These are phyloP conservation scores for Hecatera dysodea DNA, from an alignment of 2,888 invertebrate species.

Conservation along the genomic window DNA sequence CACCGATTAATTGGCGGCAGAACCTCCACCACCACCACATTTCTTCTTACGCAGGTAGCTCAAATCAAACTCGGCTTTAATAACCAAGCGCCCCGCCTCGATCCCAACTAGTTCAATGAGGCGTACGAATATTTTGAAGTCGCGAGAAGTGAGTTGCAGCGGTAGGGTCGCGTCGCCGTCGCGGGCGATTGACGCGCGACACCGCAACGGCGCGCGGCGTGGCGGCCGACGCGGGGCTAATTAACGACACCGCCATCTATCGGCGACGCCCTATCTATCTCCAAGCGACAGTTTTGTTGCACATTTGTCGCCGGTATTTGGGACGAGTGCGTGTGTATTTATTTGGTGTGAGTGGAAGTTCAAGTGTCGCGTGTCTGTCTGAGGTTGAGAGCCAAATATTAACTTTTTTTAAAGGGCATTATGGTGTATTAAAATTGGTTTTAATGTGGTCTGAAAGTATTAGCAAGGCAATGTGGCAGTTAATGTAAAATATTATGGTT, in stretches of 20 bases:
- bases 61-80: not conserved
- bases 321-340: conserved; percentile 57
- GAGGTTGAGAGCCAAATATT: conserved; percentile 32
- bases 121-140: conserved; percentile 41
- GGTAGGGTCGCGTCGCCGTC: conserved; percentile 67
- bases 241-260: conserved; percentile 87
- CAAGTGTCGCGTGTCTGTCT: conserved; percentile 35
- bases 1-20: not conserved
- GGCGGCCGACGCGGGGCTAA: conserved; percentile 78
- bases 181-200: conserved; percentile 80
- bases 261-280: conserved; percentile 87
- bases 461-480: not conserved
- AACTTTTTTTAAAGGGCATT: not conserved
- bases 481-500: not conserved
- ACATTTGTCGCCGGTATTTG: conserved; percentile 78
- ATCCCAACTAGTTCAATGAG: conserved; percentile 45
- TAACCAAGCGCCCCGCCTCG: conserved; percentile 22
- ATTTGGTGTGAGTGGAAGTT: conserved; percentile 48
- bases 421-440: not conserved
- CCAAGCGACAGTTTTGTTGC: conserved; percentile 74
- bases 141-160: conserved; percentile 57
- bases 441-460: not conserved
- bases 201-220: conserved; percentile 74
- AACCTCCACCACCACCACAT: not conserved
- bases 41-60: not conserved